These are phyloP conservation scores for Mesochorus sp. DNA, from an alignment of 2,888 invertebrate genomes.

Conservation along the genomic window DNA sequence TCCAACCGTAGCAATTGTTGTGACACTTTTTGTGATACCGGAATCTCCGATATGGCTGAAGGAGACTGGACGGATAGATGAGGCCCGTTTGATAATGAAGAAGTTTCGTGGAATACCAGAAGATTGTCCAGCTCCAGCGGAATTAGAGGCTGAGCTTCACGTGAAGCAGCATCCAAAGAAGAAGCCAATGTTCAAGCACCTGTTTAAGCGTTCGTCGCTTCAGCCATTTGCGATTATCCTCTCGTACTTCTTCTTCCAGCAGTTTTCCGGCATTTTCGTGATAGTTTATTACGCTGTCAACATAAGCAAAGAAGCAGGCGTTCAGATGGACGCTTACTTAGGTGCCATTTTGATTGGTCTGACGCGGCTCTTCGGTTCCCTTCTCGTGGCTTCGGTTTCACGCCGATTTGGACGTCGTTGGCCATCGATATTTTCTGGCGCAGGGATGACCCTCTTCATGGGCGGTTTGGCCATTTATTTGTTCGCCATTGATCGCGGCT, in stretches of 20 bases:
- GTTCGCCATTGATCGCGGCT: conserved; percentile 73
- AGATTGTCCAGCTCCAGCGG: conserved; percentile 62
- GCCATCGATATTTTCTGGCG: conserved; percentile 85
- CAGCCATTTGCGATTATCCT: conserved; percentile 83
- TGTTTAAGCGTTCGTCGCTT: conserved; percentile 80
- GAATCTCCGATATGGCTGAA: conserved; percentile 85
- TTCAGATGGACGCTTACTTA: conserved; percentile 82
- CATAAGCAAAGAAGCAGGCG: conserved; percentile 82
- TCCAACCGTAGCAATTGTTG: conserved; percentile 80
- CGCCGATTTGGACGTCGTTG: conserved; percentile 84
- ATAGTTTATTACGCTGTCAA: conserved; percentile 84
- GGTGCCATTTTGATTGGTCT: conserved; percentile 83
- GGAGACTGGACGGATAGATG: conserved; percentile 81
- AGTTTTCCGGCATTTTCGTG: conserved; percentile 84
- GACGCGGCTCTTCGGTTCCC: conserved; percentile 82
- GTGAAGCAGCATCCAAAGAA: conserved; percentile 65
- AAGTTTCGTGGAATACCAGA: conserved; percentile 80
- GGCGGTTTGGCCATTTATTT: conserved; percentile 82
- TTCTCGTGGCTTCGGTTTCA: conserved; percentile 82
- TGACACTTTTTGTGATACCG: conserved; percentile 81
- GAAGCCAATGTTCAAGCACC: conserved; percentile 70
- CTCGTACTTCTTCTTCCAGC: conserved; percentile 84
- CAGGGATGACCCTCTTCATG: conserved; percentile 84
- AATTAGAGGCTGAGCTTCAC: conserved; percentile 68
- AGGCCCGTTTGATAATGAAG: conserved; percentile 81